phyloP scores from a whole-genome alignment of 2,888 invertebrate genomes.

The Aspidiotus rigidus region DNA sequence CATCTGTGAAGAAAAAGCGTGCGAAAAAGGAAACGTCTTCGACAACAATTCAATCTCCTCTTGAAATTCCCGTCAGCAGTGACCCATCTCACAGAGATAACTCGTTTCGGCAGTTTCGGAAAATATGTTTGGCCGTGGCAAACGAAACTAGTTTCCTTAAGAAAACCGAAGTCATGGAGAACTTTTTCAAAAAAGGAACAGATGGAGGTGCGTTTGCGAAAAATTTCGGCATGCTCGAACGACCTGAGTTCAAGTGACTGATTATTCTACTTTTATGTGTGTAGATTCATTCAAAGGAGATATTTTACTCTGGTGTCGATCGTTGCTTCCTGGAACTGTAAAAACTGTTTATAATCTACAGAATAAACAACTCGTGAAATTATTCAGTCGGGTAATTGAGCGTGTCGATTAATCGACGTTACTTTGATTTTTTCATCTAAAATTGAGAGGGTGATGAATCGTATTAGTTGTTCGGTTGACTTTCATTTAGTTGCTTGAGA shows the following conservation, averaged over 20 bases:
- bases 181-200: constrained; percentile 53
- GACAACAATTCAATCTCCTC: not conserved
- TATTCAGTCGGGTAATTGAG: constrained; percentile 58
- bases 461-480: not conserved
- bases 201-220: constrained; percentile 39
- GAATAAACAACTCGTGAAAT: constrained; percentile 80
- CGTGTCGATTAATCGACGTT: no score
- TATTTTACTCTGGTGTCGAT: constrained; percentile 65
- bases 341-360: constrained; percentile 86
- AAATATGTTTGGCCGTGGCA: constrained; percentile 67
- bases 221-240: no score
- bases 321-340: constrained; percentile 70
- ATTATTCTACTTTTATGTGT: constrained; percentile 36
- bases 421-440: not conserved
- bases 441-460: no score
- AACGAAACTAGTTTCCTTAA: constrained; percentile 67
- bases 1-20: constrained; percentile 19
- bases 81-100: constrained; percentile 50
- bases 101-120: constrained; percentile 64
- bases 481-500: constrained; percentile 12
- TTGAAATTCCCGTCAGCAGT: not conserved
- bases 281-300: constrained; percentile 31
- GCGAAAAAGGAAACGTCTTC: not conserved
- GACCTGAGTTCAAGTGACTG: no score
- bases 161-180: constrained; percentile 64